Percentiles rank a stretch among this genome's conserved stretches.
Evolutionary conservation across 92 coral and sea anemone species (phyloP).

Genomic region (Pocillopora meandrina): DNA sequence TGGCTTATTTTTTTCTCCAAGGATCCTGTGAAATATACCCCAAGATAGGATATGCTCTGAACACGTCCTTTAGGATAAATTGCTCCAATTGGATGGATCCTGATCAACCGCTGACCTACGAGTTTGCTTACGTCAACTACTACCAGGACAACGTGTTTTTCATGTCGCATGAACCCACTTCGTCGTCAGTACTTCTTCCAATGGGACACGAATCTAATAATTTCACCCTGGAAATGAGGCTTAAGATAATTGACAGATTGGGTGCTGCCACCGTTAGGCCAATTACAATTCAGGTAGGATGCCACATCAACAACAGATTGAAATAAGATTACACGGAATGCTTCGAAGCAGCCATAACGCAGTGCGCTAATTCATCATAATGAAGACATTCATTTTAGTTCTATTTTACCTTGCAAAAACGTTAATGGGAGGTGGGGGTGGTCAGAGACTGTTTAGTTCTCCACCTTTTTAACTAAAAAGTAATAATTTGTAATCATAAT

Average conservation of each 20-base stretch:
- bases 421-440: too few relatives aligned
- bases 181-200: conserved; percentile 39
- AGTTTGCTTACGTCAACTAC: conserved; percentile 36
- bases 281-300: conserved; percentile 46
- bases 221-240: conserved; percentile 38
- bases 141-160: conserved; percentile 31
- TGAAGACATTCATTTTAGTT: too few relatives aligned
- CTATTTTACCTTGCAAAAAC: too few relatives aligned
- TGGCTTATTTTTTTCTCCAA: background rate
- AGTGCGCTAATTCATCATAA: too few relatives aligned
- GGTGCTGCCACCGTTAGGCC: conserved; percentile 41
- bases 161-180: conserved; percentile 12
- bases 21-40: conserved; percentile 64
- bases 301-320: background rate
- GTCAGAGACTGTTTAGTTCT: too few relatives aligned
- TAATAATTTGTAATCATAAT: too few relatives aligned
- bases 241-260: conserved; percentile 48
- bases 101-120: conserved; percentile 61
- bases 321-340: too few relatives aligned
- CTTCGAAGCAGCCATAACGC: too few relatives aligned
- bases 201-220: conserved; percentile 67
- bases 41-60: conserved; percentile 51
- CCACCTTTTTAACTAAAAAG: too few relatives aligned
- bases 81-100: conserved; percentile 59
- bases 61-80: conserved; percentile 49